Evolutionary conservation across 2,113 vertebrate species (phyloP).

Genomic region (Alouatta palliata): DNA sequence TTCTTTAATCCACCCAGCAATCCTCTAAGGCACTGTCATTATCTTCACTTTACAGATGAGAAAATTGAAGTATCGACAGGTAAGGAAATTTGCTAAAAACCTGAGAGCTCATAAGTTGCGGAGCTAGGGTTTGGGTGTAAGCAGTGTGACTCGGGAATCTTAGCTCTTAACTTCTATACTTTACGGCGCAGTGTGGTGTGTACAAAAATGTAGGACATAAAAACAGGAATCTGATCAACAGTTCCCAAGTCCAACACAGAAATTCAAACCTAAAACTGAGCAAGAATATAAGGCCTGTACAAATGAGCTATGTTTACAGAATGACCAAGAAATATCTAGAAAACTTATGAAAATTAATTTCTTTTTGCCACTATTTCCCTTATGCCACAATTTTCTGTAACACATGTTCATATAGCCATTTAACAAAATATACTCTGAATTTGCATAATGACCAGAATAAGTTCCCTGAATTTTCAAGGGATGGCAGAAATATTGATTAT

Average conservation of each 20-base stretch:
- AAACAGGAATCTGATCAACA: not conserved
- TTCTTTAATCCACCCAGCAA: not conserved
- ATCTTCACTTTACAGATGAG: not conserved
- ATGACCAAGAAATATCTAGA: not conserved
- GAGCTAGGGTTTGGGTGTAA: not conserved
- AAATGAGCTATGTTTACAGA: not conserved
- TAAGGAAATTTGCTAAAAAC: not conserved
- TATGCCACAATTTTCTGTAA: conserved; percentile 27
- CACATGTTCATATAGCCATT: not conserved
- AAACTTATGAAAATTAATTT: conserved; percentile 1
- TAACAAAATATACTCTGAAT: conserved; percentile 35
- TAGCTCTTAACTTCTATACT: not conserved
- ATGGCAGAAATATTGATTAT: not conserved
- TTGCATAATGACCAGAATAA: conserved; percentile 5
- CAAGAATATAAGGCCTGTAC: not conserved
- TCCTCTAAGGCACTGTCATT: not conserved
- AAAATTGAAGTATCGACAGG: not conserved
- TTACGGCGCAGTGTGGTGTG: not conserved
- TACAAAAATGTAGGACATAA: not conserved
- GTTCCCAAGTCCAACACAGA: not conserved
- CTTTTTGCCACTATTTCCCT: not conserved
- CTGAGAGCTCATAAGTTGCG: not conserved
- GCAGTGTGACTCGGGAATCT: not conserved
- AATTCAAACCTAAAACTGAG: not conserved
- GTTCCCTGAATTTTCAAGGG: conserved; percentile 14